phyloP scores from a whole-genome alignment of 1,140 invertebrate species.

The Drosophila subobscura region DNA sequence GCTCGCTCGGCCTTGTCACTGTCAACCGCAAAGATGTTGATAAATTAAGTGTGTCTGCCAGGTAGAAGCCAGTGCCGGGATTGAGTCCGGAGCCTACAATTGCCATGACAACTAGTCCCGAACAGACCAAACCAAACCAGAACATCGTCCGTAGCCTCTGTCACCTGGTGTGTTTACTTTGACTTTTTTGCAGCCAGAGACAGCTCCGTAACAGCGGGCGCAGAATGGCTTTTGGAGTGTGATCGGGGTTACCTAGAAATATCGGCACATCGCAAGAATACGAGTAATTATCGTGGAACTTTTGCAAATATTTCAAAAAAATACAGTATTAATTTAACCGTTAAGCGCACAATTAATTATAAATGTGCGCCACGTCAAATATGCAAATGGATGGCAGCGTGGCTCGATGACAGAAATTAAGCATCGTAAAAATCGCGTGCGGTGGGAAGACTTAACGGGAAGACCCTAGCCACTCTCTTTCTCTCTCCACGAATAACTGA shows the following conservation, averaged over 20 bases:
- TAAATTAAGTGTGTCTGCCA: slow-evolving; percentile 61
- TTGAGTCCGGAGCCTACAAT: slow-evolving; percentile 5
- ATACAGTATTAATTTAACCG: slow-evolving; percentile 55
- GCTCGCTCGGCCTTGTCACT: slow-evolving; percentile 41
- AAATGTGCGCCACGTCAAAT: slow-evolving; percentile 69
- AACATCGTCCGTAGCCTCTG: slow-evolving; percentile 10
- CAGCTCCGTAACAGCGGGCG: slow-evolving; percentile 3
- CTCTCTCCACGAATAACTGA: slow-evolving; percentile 7
- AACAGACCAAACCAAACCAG: neutral
- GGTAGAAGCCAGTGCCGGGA: neutral
- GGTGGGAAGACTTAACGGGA: slow-evolving; percentile 39
- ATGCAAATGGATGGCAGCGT: slow-evolving; percentile 54
- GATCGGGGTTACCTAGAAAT: slow-evolving; percentile 5
- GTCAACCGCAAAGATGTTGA: slow-evolving; percentile 65
- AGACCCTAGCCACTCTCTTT: slow-evolving; percentile 31
- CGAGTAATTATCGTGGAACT: slow-evolving; percentile 45
- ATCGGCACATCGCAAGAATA: slow-evolving; percentile 31
- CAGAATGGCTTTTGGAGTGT: slow-evolving; percentile 32
- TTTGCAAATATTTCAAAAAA: slow-evolving; percentile 44
- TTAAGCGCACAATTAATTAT: slow-evolving; percentile 65
- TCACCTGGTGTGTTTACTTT: slow-evolving; percentile 46
- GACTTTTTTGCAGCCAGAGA: neutral
- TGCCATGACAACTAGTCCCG: slow-evolving; percentile 18
- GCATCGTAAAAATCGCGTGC: slow-evolving; percentile 51
- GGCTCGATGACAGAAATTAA: slow-evolving; percentile 67